Percentiles rank a stretch among this genome's conserved stretches.
Conservation (phyloP, 2,797 vertebrate genomes). For the Trematomus bernacchii region DNA sequence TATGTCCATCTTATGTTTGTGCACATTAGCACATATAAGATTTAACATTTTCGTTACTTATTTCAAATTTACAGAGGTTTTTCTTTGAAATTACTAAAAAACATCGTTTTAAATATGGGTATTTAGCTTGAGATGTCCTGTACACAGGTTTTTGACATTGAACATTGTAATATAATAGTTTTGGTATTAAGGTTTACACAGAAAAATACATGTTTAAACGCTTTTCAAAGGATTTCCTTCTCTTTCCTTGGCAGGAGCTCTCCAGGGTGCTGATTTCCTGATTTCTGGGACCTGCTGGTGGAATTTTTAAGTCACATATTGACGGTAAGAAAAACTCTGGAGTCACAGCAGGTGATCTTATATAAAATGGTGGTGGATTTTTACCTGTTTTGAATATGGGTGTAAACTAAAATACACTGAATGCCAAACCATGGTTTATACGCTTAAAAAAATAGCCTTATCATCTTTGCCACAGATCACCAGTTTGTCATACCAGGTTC, state of each 20-base stretch:
- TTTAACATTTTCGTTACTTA: not conserved
- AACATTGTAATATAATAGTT: not conserved
- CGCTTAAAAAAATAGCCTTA: not conserved
- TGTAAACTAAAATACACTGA: not conserved
- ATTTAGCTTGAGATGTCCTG: not conserved
- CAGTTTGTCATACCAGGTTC: not conserved
- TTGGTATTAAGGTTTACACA: not conserved
- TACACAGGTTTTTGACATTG: not conserved
- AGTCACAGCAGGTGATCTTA: not conserved
- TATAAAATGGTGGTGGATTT: not conserved
- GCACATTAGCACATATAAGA: too few species aligned
- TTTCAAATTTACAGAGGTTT: too few species aligned
- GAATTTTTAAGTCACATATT: not conserved
- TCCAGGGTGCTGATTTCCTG: conserved; percentile 77
- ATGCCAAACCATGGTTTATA: not conserved
- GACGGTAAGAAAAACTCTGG: conserved; percentile 6
- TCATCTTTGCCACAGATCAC: not conserved
- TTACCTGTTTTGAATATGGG: not conserved
- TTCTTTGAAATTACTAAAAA: too few species aligned
- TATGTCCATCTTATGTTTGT: not conserved
- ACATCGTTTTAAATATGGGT: too few species aligned
- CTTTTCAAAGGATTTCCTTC: not conserved
- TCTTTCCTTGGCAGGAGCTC: conserved; percentile 60
- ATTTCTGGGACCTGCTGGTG: conserved; percentile 8
- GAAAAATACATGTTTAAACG: not conserved